These are phyloP conservation scores for Schizopygopsis malacanthus DNA, from an alignment of 2,797 vertebrate species.

Conservation along the genomic window DNA sequence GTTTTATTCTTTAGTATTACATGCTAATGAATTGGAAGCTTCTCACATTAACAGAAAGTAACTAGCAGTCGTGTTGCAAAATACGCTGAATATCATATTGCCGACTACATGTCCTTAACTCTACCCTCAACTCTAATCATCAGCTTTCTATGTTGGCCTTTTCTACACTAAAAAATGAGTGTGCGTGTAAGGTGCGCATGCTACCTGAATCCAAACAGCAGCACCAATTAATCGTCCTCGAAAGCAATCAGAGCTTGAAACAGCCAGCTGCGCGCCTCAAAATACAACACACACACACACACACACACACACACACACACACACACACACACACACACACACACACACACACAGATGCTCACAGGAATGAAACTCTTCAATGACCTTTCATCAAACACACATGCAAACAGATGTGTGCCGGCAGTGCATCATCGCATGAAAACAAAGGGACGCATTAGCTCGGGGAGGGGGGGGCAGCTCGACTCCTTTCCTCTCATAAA, in stretches of 20 bases:
- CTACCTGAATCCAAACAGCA: slow-evolving; percentile 69
- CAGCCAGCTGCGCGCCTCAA: slow-evolving; percentile 76
- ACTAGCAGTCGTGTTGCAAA: not conserved
- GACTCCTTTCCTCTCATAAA: slow-evolving; percentile 29
- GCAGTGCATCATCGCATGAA: slow-evolving; percentile 23
- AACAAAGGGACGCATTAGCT: slow-evolving; percentile 26
- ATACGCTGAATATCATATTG: not conserved
- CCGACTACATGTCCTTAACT: not conserved
- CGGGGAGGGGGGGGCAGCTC: not conserved
- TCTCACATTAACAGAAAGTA: not conserved
- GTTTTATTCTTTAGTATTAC: not conserved
- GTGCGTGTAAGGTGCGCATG: slow-evolving; percentile 15
- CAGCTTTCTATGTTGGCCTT: not conserved
- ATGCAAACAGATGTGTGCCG: not conserved
- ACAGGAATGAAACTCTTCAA: slow-evolving; percentile 25
- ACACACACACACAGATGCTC: not conserved
- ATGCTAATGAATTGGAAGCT: not conserved
- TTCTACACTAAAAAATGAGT: not conserved
- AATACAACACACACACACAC: slow-evolving; percentile 67
- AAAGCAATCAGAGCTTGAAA: slow-evolving; percentile 70
- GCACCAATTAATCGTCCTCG: slow-evolving; percentile 76
- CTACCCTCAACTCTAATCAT: not conserved
- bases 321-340: no score
- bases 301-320: no score
- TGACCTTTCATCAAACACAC: slow-evolving; percentile 32